Evolutionary conservation across 2,888 invertebrate genomes (phyloP).

Genomic region (Cryptops parisi): DNA sequence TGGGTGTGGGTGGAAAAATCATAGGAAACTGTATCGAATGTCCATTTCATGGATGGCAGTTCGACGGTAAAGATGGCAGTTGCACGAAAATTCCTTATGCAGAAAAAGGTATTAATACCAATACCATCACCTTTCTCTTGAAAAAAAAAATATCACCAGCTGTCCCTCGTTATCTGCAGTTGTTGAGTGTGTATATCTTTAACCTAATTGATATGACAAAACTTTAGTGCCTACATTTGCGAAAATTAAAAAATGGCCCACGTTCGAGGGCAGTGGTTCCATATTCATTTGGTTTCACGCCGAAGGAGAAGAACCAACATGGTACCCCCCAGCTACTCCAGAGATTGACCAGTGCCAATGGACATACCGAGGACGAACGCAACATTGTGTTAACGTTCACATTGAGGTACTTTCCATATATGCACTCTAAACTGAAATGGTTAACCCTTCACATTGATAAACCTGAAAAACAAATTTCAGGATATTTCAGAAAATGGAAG

Average conservation of each 20-base stretch:
- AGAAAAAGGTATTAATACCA: conserved; percentile 40
- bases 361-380: conserved; percentile 58
- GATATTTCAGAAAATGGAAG: conserved; percentile 85
- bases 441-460: not conserved
- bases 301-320: conserved; percentile 50
- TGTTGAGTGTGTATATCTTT: no score
- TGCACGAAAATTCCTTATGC: conserved; percentile 61
- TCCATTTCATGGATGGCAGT: conserved; percentile 79
- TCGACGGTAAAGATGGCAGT: conserved; percentile 54
- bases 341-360: conserved; percentile 42
- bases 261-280: conserved; percentile 52
- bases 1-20: conserved; percentile 56
- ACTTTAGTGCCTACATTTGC: no score
- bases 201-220: no score
- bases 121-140: not conserved
- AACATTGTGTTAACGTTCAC: conserved; percentile 59
- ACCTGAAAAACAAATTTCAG: conserved; percentile 34
- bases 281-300: conserved; percentile 77
- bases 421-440: no score
- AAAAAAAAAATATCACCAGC: not conserved
- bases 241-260: no score
- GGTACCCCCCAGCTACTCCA: conserved; percentile 45
- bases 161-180: not conserved
- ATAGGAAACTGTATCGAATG: conserved; percentile 64
- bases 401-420: no score